Evolutionary conservation across 2,888 invertebrate genomes (phyloP).

Genomic region (Miltochrista miniata): DNA sequence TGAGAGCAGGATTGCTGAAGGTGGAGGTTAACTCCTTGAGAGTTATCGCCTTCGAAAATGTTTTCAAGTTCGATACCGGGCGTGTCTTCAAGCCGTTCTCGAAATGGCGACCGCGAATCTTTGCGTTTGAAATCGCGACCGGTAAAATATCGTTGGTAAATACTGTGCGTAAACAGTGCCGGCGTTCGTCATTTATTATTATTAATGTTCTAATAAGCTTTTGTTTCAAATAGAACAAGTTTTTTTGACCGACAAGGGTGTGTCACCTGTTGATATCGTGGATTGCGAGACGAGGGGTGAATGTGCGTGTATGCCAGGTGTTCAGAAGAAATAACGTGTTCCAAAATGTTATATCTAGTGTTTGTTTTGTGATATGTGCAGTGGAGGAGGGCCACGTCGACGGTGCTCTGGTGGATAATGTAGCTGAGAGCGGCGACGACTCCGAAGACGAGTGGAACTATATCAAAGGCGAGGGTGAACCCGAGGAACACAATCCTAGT

Average conservation of each 20-base stretch:
- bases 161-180: conserved; percentile 42
- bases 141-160: conserved; percentile 70
- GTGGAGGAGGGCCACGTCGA: conserved; percentile 78
- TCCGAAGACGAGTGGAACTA: conserved; percentile 96
- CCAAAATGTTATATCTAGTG: conserved; percentile 31
- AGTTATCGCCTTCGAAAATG: conserved; percentile 31
- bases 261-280: conserved; percentile 74
- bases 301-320: conserved; percentile 50
- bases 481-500: conserved; percentile 82
- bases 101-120: conserved; percentile 79
- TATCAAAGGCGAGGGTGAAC: conserved; percentile 87
- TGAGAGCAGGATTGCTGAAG: conserved; percentile 56
- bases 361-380: conserved; percentile 56
- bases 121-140: conserved; percentile 73
- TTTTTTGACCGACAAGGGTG: conserved; percentile 57
- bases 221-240: conserved; percentile 27
- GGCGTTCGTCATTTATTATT: conserved; percentile 38
- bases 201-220: conserved; percentile 22
- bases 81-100: conserved; percentile 69
- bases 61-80: conserved; percentile 53
- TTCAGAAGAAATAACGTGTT: conserved; percentile 18
- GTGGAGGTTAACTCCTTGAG: conserved; percentile 48
- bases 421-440: conserved; percentile 89
- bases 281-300: conserved; percentile 41
- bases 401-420: conserved; percentile 86